Evolutionary conservation across 2,797 vertebrate genomes (phyloP).

Genomic region (Apodemus agrarius): DNA sequence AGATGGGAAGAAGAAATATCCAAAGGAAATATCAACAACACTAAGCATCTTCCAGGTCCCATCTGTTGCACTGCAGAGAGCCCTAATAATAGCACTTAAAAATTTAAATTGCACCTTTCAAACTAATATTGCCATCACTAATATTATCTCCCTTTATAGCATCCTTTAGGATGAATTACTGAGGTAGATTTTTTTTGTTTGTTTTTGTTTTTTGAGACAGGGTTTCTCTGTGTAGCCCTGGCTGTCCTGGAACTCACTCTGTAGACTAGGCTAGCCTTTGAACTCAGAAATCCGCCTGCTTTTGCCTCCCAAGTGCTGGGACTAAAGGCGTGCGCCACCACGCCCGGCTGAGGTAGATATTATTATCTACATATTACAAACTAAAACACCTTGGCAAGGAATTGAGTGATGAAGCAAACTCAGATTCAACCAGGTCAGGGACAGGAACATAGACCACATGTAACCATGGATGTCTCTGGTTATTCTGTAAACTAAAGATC

Average conservation of each 20-base stretch:
- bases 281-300: too few relatives aligned
- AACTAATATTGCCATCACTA: constrained; percentile 53
- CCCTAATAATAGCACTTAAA: constrained; percentile 73
- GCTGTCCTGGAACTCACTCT: too few relatives aligned
- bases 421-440: neutral
- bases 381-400: neutral
- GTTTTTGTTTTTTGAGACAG: too few relatives aligned
- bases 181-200: too few relatives aligned
- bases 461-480: neutral
- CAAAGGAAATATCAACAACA: constrained; percentile 70
- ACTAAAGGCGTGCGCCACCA: too few relatives aligned
- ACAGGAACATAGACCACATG: neutral
- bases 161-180: neutral
- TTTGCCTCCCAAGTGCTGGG: too few relatives aligned
- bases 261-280: too few relatives aligned
- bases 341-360: neutral
- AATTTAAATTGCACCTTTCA: constrained; percentile 76
- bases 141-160: constrained; percentile 28
- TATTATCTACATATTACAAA: constrained; percentile 39
- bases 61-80: constrained; percentile 71
- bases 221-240: too few relatives aligned
- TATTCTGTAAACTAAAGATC: neutral
- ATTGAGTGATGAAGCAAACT: constrained; percentile 37
- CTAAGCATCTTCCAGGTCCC: constrained; percentile 55
- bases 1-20: constrained; percentile 61